Evolutionary conservation across 1,140 invertebrate genomes (phyloP).

Genomic region (Maniola jurtina): DNA sequence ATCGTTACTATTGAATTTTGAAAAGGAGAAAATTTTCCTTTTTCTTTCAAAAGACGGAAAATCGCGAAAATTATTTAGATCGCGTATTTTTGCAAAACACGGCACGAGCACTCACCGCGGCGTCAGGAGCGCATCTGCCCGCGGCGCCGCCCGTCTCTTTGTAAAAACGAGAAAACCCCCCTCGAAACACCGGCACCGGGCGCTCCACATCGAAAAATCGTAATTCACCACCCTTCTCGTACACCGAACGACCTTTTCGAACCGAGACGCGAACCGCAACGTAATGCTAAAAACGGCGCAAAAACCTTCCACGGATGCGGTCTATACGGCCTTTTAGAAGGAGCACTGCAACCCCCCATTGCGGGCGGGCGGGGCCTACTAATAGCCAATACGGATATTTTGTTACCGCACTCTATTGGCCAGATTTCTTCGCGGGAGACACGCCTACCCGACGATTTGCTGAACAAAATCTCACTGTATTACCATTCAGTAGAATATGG

Average conservation of each 20-base stretch:
- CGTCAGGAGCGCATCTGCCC: conserved; percentile 61
- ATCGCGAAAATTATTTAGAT: conserved; percentile 42
- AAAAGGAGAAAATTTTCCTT: conserved; percentile 13
- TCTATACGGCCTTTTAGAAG: conserved; percentile 41
- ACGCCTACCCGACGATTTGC: conserved; percentile 54
- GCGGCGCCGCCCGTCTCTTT: conserved; percentile 52
- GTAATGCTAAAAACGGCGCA: conserved; percentile 23
- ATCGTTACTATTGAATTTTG: conserved; percentile 1
- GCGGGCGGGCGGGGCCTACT: conserved; percentile 69
- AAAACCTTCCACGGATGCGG: conserved; percentile 20
- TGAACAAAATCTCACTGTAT: conserved; percentile 44
- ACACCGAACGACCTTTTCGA: conserved; percentile 38
- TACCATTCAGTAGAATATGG: conserved; percentile 32
- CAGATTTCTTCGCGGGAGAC: conserved; percentile 72
- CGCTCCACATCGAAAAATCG: conserved; percentile 42
- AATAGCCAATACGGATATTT: conserved; percentile 80
- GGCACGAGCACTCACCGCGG: conserved; percentile 62
- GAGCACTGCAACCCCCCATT: conserved; percentile 26
- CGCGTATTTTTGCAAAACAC: conserved; percentile 25
- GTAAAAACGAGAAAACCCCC: conserved; percentile 54
- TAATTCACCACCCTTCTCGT: conserved; percentile 43
- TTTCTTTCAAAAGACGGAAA: conserved; percentile 36
- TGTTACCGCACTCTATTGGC: conserved; percentile 79
- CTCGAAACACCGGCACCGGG: conserved; percentile 34
- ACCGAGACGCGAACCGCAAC: conserved; percentile 23